These are phyloP conservation scores for Ophion costatus DNA, from an alignment of 2,888 invertebrate genomes.

Conservation along the genomic window DNA sequence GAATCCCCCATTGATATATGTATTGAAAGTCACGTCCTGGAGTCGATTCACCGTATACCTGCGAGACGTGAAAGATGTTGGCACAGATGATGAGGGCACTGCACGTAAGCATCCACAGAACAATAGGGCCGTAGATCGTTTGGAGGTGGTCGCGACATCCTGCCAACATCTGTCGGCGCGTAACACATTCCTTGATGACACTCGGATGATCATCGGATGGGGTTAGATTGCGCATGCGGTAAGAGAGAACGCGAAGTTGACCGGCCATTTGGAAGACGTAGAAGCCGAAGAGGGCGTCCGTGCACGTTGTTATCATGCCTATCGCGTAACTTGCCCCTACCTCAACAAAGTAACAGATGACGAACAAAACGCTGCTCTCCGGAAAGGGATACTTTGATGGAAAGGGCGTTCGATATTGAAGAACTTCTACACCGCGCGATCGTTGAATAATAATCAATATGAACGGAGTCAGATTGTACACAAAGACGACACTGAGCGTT, in stretches of 20 bases:
- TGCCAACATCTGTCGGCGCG: constrained; percentile 30
- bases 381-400: constrained; percentile 68
- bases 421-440: constrained; percentile 34
- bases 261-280: constrained; percentile 67
- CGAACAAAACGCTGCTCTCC: constrained; percentile 61
- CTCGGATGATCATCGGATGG: constrained; percentile 2
- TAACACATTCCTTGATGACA: constrained; percentile 49
- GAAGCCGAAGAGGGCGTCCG: constrained; percentile 71
- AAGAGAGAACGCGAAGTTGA: constrained; percentile 48
- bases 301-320: constrained; percentile 56
- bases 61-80: constrained; percentile 47
- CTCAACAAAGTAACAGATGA: constrained; percentile 66
- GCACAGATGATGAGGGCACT: constrained; percentile 54
- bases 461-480: constrained; percentile 54
- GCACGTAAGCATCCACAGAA: constrained; percentile 43
- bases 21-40: too few relatives aligned
- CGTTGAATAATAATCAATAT: constrained; percentile 54
- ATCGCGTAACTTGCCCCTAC: constrained; percentile 29
- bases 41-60: constrained; percentile 11
- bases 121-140: constrained; percentile 58
- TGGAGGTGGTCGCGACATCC: constrained; percentile 47
- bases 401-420: constrained; percentile 62
- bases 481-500: constrained; percentile 24
- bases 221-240: constrained; percentile 48
- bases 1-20: background rate